phyloP scores from a whole-genome alignment of 2,888 invertebrate species.

The Tetragonula carbonaria region DNA sequence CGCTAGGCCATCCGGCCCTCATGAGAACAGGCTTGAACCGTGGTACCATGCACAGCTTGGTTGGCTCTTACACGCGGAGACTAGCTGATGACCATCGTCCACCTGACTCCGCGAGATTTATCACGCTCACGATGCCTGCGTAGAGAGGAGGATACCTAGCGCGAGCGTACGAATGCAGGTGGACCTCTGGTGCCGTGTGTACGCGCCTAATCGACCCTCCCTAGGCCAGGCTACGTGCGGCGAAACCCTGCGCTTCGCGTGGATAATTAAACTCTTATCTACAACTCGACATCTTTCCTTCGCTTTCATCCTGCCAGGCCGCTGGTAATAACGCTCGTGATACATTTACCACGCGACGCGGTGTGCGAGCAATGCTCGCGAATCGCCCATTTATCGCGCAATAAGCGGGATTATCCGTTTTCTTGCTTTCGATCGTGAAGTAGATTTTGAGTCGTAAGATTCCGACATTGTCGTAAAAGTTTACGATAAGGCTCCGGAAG shows the following conservation, averaged over 20 bases:
- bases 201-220: slow-evolving; percentile 59
- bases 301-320: slow-evolving; percentile 33
- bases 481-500: too few species aligned
- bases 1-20: slow-evolving; percentile 78
- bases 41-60: slow-evolving; percentile 52
- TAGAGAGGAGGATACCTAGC: slow-evolving; percentile 43
- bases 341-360: slow-evolving; percentile 35
- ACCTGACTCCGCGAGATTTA: slow-evolving; percentile 82
- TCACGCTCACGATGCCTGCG: slow-evolving; percentile 77
- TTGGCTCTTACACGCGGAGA: slow-evolving; percentile 74
- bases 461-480: too few species aligned
- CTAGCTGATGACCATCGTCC: slow-evolving; percentile 83
- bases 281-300: slow-evolving; percentile 31
- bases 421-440: slow-evolving; percentile 1
- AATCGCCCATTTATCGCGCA: slow-evolving; percentile 36
- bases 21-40: slow-evolving; percentile 78
- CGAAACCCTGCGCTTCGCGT: slow-evolving; percentile 51
- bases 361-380: slow-evolving; percentile 31
- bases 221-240: slow-evolving; percentile 17
- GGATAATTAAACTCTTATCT: slow-evolving; percentile 71
- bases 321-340: slow-evolving; percentile 40
- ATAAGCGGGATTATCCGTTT: slow-evolving; percentile 39
- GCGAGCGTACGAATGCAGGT: slow-evolving; percentile 40
- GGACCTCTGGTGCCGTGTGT: slow-evolving; percentile 19
- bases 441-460: slow-evolving; percentile 24